Conservation (phyloP, 2,888 invertebrate species). For the Oxyscelio sp. region DNA sequence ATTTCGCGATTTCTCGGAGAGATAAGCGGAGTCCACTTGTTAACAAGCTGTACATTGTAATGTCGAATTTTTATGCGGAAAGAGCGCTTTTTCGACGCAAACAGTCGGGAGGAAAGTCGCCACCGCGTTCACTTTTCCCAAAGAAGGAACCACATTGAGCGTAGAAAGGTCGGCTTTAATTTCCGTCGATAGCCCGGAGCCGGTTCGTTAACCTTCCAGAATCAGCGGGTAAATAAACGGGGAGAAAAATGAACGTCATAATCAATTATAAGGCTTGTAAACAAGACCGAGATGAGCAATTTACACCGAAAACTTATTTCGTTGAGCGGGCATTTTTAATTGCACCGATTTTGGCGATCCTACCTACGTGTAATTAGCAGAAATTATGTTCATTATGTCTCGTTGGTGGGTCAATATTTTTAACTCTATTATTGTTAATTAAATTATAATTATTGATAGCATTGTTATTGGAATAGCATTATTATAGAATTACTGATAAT, state of each 20-base stretch:
- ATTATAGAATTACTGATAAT: no score
- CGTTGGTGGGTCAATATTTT: constrained; percentile 20
- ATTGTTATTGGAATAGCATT: no score
- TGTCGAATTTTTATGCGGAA: constrained; percentile 17
- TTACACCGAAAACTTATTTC: constrained; percentile 64
- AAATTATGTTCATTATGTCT: constrained; percentile 32
- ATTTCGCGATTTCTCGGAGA: constrained; percentile 9
- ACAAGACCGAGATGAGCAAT: constrained; percentile 52
- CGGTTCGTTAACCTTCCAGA: constrained; percentile 64
- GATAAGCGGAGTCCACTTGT: constrained; percentile 12
- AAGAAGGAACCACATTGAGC: constrained; percentile 29
- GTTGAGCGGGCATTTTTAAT: constrained; percentile 48
- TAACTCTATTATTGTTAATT: no score
- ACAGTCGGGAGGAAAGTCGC: not conserved
- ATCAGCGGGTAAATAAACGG: constrained; percentile 54
- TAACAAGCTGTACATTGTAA: constrained; percentile 29
- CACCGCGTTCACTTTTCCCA: constrained; percentile 26
- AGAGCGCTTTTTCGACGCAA: not conserved
- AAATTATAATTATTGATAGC: no score
- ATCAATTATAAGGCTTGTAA: constrained; percentile 68
- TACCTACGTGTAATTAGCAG: constrained; percentile 42
- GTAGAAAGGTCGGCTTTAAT: constrained; percentile 40
- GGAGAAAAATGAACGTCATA: constrained; percentile 57
- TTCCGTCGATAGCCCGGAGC: constrained; percentile 51
- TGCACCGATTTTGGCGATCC: constrained; percentile 45